phyloP scores from a whole-genome alignment of 2,113 vertebrate species.

The Nymphicus hollandicus region DNA sequence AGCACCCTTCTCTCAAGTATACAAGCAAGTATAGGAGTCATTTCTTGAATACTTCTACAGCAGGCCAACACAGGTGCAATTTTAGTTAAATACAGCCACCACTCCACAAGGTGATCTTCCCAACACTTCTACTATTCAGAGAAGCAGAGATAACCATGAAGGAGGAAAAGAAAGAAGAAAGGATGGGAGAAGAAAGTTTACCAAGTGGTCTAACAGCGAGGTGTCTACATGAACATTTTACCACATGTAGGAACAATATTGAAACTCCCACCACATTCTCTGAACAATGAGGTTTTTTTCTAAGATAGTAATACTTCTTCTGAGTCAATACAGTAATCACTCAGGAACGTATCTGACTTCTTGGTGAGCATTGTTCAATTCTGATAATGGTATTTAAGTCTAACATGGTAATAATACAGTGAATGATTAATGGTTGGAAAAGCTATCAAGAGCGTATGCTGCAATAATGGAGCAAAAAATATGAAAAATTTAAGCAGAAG shows the following conservation, averaged over 20 bases:
- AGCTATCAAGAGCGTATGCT: slow-evolving; percentile 63
- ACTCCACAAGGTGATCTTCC: background rate
- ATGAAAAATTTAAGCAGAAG: slow-evolving; percentile 60
- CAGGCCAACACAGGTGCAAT: background rate
- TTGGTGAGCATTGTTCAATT: slow-evolving; percentile 69
- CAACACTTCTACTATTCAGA: background rate
- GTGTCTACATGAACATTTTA: background rate
- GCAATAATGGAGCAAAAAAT: slow-evolving; percentile 62
- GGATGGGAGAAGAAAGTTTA: background rate
- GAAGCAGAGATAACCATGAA: background rate
- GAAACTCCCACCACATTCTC: slow-evolving; percentile 45
- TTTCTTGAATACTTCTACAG: background rate
- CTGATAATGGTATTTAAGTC: slow-evolving; percentile 71
- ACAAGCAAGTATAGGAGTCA: fast-evolving
- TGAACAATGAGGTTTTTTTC: background rate
- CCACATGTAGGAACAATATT: background rate
- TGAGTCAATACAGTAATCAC: slow-evolving; percentile 68
- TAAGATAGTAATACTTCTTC: slow-evolving; percentile 53
- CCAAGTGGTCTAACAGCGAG: slow-evolving; percentile 27
- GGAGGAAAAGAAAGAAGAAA: background rate
- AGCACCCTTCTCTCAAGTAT: background rate
- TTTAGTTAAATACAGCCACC: background rate
- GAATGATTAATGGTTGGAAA: slow-evolving; percentile 71
- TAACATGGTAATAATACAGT: slow-evolving; percentile 72
- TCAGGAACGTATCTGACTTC: slow-evolving; percentile 63